A percentile compares a stretch with the other conserved stretches of the same genome.
Conservation (phyloP, 2,113 vertebrate genomes). For the Actinemys pallida region DNA sequence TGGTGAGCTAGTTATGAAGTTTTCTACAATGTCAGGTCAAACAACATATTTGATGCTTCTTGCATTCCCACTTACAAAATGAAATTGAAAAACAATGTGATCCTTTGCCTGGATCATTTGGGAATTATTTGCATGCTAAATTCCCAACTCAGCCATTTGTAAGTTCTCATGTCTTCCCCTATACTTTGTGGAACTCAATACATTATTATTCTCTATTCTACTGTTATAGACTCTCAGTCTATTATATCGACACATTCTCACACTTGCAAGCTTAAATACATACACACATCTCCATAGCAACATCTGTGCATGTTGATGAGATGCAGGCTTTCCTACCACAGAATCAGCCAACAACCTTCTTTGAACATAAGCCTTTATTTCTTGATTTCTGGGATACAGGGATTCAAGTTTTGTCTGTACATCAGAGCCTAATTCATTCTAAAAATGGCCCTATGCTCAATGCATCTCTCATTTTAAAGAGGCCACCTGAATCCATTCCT, state of each 20-base stretch:
- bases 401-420: background rate
- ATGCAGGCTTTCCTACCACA: conserved; percentile 36
- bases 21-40: background rate
- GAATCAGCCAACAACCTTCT: conserved; percentile 27
- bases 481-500: background rate
- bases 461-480: background rate
- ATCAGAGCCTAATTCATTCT: background rate
- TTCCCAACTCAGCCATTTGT: background rate
- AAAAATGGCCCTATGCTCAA: background rate
- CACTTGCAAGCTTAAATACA: conserved; percentile 65
- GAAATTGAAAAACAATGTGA: background rate
- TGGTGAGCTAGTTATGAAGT: background rate
- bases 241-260: conserved; percentile 62
- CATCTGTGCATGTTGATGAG: conserved; percentile 62
- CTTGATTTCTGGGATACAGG: background rate
- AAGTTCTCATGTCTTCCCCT: background rate
- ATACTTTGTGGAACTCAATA: background rate
- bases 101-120: background rate
- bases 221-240: conserved; percentile 19
- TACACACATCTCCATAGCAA: conserved; percentile 75
- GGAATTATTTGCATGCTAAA: background rate
- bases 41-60: background rate
- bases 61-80: conserved; percentile 3
- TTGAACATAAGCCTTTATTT: background rate
- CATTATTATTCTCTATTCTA: conserved; percentile 37